A percentile compares a stretch with the other conserved stretches of the same genome.
These are phyloP conservation scores for Euura saliciscinereae DNA, from an alignment of 1,140 invertebrate genomes.

Conservation along the genomic window DNA sequence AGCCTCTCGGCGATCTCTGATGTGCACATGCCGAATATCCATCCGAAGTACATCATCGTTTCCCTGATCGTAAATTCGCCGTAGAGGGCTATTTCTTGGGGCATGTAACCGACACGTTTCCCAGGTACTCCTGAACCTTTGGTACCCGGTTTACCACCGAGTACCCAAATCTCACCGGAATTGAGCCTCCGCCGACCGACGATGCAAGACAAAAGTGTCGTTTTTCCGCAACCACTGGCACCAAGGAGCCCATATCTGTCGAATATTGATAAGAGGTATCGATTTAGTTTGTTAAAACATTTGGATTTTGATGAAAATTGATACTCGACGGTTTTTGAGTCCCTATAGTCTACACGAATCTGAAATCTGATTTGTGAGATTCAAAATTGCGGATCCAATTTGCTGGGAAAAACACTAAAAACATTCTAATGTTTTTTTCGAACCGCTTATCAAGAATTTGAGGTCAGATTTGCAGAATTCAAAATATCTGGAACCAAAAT, in stretches of 20 bases:
- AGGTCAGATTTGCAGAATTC: no score
- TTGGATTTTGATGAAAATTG: no score
- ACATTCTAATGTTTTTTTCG: no score
- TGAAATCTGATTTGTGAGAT: no score
- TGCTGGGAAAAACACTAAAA: no score
- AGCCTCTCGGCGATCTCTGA: conserved; percentile 80
- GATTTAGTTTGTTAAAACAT: no score
- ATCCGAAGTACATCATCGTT: conserved; percentile 96
- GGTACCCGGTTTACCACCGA: conserved; percentile 84
- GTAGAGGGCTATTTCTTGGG: conserved; percentile 92
- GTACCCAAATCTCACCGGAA: conserved; percentile 84
- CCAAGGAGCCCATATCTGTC: conserved; percentile 85
- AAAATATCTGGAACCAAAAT: no score
- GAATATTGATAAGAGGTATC: conserved; percentile 12
- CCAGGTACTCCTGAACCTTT: conserved; percentile 85
- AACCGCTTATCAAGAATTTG: no score
- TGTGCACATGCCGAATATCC: conserved; percentile 90
- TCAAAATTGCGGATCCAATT: no score
- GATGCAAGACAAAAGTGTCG: conserved; percentile 85
- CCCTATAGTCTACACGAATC: no score
- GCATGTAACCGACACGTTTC: conserved; percentile 83
- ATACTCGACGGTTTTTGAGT: no score
- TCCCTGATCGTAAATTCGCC: conserved; percentile 94
- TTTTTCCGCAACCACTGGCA: conserved; percentile 86
- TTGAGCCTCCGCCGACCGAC: conserved; percentile 83